phyloP scores from a whole-genome alignment of 1,140 invertebrate species.

The Scylla paramamosain region DNA sequence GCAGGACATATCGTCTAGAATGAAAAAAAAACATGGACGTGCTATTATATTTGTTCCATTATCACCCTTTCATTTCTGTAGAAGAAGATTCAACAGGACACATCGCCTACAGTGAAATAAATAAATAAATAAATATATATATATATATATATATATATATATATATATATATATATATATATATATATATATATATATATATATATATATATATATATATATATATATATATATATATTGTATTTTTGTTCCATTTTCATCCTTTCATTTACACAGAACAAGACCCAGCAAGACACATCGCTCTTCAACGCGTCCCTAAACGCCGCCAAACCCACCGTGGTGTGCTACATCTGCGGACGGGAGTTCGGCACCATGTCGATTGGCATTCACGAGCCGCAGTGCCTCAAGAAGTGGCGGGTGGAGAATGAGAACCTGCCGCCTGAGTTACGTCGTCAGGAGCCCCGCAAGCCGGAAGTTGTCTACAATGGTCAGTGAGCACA shows the following conservation, averaged over 20 bases:
- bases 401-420: conserved; percentile 86
- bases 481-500: conserved; percentile 69
- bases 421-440: conserved; percentile 81
- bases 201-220: too few species aligned
- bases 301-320: conserved; percentile 19
- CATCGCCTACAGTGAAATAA: too few species aligned
- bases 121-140: too few species aligned
- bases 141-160: too few species aligned
- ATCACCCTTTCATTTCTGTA: too few species aligned
- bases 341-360: conserved; percentile 89
- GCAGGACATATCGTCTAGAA: neutral
- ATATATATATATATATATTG: too few species aligned
- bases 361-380: conserved; percentile 88
- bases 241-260: neutral
- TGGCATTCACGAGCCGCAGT: conserved; percentile 89
- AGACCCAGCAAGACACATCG: conserved; percentile 13
- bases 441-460: conserved; percentile 83
- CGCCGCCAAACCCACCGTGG: conserved; percentile 75
- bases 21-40: too few species aligned
- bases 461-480: conserved; percentile 84
- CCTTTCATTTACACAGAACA: neutral
- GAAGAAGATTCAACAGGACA: too few species aligned
- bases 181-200: too few species aligned
- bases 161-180: too few species aligned
- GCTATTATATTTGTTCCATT: too few species aligned